Conservation (phyloP, 2,113 vertebrate genomes). For the Bos javanicus region DNA sequence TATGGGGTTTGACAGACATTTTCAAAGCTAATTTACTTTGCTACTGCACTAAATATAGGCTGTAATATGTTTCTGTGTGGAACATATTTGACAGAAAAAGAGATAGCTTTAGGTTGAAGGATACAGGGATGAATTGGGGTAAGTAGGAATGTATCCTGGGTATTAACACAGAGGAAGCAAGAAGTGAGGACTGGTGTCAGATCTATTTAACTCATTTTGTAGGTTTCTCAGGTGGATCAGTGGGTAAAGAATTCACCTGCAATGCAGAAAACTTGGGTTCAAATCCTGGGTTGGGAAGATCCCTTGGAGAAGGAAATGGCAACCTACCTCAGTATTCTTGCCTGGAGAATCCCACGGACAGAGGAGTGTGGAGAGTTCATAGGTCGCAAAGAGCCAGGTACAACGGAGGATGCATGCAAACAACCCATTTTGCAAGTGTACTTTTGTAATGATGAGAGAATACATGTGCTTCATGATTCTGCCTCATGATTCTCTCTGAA, state of each 20-base stretch:
- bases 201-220: background rate
- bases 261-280: background rate
- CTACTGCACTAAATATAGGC: background rate
- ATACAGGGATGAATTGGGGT: background rate
- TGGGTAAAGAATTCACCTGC: background rate
- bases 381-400: background rate
- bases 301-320: background rate
- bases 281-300: background rate
- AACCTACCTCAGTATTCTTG: background rate
- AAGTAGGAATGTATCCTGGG: background rate
- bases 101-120: background rate
- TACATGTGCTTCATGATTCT: background rate
- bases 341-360: background rate
- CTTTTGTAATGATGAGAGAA: background rate
- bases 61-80: background rate
- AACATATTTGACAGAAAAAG: background rate
- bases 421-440: background rate
- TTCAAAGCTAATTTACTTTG: background rate
- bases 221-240: background rate
- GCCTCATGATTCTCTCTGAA: background rate
- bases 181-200: background rate
- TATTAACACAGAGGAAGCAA: background rate
- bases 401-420: background rate
- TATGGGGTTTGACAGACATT: constrained; percentile 2
- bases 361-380: background rate